Conservation (phyloP, 1,140 invertebrate species). For the Potamilus streckersoni region DNA sequence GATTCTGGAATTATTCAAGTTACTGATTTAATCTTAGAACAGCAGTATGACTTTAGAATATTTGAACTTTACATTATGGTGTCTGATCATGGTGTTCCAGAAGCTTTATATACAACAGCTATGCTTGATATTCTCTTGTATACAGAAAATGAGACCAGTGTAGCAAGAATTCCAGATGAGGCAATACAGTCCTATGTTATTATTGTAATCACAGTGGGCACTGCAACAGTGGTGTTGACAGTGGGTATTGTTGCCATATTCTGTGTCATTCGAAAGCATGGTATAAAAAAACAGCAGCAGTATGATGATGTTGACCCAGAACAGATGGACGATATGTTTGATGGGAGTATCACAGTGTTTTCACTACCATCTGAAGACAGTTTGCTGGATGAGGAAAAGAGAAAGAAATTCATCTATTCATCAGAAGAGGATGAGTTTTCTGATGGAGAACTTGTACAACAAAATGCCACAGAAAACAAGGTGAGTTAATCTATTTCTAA, state of each 20-base stretch:
- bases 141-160: slow-evolving; percentile 14
- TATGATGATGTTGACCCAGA: slow-evolving; percentile 17
- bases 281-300: slow-evolving; percentile 21
- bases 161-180: slow-evolving; percentile 9
- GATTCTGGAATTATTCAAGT: slow-evolving; percentile 25
- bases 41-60: slow-evolving; percentile 11
- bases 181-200: slow-evolving; percentile 23
- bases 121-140: slow-evolving; percentile 9
- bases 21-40: slow-evolving; percentile 1
- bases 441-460: slow-evolving; percentile 25
- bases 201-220: slow-evolving; percentile 26
- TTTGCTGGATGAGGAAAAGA: slow-evolving; percentile 22
- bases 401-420: slow-evolving; percentile 28
- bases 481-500: too few relatives aligned
- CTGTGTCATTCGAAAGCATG: slow-evolving; percentile 25
- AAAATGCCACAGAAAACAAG: neutral
- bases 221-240: slow-evolving; percentile 26
- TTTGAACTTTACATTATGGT: slow-evolving; percentile 16
- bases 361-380: slow-evolving; percentile 33
- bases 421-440: slow-evolving; percentile 32
- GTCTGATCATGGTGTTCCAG: slow-evolving; percentile 27
- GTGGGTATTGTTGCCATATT: slow-evolving; percentile 23
- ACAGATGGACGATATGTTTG: slow-evolving; percentile 25
- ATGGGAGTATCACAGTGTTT: slow-evolving; percentile 33
- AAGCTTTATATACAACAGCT: neutral